Conservation (phyloP, 2,113 vertebrate species). For the Cardinalis cardinalis region DNA sequence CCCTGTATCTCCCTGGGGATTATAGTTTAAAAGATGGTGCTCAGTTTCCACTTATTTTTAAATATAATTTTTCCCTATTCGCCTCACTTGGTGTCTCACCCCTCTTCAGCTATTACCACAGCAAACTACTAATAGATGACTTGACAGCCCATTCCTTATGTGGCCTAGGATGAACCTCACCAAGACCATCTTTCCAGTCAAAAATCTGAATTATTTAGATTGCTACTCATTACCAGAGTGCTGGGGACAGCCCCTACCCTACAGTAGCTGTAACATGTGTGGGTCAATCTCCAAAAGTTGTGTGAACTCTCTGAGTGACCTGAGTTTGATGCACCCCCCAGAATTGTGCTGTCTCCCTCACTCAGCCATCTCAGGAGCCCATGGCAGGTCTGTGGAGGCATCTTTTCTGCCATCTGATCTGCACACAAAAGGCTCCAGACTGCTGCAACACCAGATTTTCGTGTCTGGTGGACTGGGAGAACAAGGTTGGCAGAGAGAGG, state of each 20-base stretch:
- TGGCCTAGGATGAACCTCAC: background rate
- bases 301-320: background rate
- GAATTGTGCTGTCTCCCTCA: rapidly evolving
- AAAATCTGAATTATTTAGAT: background rate
- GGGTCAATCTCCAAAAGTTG: background rate
- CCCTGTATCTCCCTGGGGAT: background rate
- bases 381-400: rapidly evolving
- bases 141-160: background rate
- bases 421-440: background rate
- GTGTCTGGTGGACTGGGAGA: background rate
- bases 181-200: background rate
- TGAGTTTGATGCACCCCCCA: background rate
- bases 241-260: background rate
- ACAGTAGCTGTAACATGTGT: rapidly evolving
- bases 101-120: background rate
- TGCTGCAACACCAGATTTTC: background rate
- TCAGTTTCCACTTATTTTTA: background rate
- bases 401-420: background rate
- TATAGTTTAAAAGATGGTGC: background rate
- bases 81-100: background rate
- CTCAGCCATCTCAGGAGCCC: rapidly evolving
- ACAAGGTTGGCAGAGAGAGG: background rate
- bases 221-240: background rate
- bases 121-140: background rate
- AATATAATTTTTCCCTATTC: background rate